phyloP scores from a whole-genome alignment of 1,140 invertebrate species.

The Saccostrea echinata region DNA sequence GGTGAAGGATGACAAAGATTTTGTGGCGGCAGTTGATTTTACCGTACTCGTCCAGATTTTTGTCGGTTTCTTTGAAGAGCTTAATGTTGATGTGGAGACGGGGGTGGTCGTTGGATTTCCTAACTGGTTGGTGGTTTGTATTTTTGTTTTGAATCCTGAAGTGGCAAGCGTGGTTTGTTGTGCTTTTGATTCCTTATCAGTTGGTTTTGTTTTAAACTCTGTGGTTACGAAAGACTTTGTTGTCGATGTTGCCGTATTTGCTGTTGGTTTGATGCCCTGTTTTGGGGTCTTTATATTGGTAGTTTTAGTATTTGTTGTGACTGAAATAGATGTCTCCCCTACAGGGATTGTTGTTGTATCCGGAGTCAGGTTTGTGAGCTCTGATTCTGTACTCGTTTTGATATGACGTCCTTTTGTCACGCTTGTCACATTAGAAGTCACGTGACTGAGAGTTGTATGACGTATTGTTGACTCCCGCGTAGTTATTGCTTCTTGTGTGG shows the following conservation, averaged over 20 bases:
- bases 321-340: neutral
- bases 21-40: too few relatives aligned
- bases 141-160: neutral
- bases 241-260: conserved; percentile 32
- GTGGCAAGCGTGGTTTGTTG: neutral
- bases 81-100: neutral
- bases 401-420: neutral
- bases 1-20: too few relatives aligned
- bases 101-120: neutral
- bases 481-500: neutral
- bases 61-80: neutral
- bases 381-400: neutral
- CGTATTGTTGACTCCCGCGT: neutral
- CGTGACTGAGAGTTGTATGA: neutral
- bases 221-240: neutral
- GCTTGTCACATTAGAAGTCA: neutral
- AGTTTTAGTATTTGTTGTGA: neutral
- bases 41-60: too few relatives aligned
- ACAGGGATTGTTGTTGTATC: neutral
- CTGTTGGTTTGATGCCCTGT: neutral
- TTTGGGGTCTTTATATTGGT: neutral
- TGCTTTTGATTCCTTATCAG: neutral
- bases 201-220: neutral
- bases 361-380: neutral
- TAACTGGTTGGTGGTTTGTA: neutral